These are phyloP conservation scores for Dipodomys stephensi DNA, from an alignment of 2,113 vertebrate genomes.

Conservation along the genomic window DNA sequence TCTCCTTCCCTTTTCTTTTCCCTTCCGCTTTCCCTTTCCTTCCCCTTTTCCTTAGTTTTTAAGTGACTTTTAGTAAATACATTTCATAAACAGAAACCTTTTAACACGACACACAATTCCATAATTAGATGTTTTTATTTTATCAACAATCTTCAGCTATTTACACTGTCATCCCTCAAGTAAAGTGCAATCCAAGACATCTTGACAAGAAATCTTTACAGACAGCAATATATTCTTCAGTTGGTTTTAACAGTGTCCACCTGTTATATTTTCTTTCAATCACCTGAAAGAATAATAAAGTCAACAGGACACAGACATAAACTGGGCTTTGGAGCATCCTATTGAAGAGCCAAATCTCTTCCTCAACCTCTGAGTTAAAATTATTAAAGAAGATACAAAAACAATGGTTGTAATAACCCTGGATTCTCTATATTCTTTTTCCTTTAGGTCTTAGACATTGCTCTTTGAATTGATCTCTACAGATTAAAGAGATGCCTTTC, in stretches of 20 bases:
- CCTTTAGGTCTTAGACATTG: neutral
- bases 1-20: too few species aligned
- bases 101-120: conserved; percentile 86
- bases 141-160: conserved; percentile 88
- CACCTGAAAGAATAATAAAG: conserved; percentile 77
- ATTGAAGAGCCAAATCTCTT: conserved; percentile 43
- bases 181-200: conserved; percentile 89
- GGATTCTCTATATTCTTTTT: conserved; percentile 27
- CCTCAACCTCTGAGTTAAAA: neutral
- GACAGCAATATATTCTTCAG: conserved; percentile 75
- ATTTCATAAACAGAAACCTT: conserved; percentile 89
- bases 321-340: conserved; percentile 69
- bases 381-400: conserved; percentile 14
- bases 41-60: conserved; percentile 82
- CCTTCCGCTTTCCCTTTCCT: conserved; percentile 53
- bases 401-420: neutral
- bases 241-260: conserved; percentile 74
- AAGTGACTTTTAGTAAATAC: conserved; percentile 88
- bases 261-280: conserved; percentile 75
- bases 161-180: conserved; percentile 87
- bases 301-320: conserved; percentile 64
- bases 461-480: neutral
- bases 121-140: conserved; percentile 87
- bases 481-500: neutral
- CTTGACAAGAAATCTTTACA: conserved; percentile 80